A percentile compares a stretch with the other conserved stretches of the same genome.
Conservation (phyloP, 2,888 invertebrate genomes). For the Cyrtodaria siliqua region DNA sequence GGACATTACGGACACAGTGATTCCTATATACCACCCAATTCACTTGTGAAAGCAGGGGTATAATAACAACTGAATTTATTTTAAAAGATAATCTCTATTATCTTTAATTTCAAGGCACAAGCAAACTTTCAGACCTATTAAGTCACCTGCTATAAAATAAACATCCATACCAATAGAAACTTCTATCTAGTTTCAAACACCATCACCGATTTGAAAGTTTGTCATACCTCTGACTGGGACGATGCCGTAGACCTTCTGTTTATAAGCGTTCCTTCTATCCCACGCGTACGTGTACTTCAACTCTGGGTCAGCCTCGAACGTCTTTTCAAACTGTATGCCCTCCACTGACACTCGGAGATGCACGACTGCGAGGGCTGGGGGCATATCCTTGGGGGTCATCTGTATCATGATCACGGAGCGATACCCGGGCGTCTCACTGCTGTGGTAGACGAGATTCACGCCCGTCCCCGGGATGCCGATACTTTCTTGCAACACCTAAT, state of each 20-base stretch:
- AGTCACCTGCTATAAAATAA: too few species aligned
- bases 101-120: too few species aligned
- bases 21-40: too few species aligned
- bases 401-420: conserved; percentile 93
- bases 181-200: too few species aligned
- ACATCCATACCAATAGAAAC: too few species aligned
- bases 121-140: too few species aligned
- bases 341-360: conserved; percentile 96
- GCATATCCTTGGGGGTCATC: conserved; percentile 83
- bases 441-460: conserved; percentile 97
- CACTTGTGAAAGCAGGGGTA: too few species aligned
- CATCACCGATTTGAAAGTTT: too few species aligned
- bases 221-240: conserved; percentile 97
- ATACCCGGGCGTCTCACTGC: conserved; percentile 97
- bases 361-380: conserved; percentile 87
- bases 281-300: conserved; percentile 98
- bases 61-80: too few species aligned
- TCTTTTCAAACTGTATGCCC: conserved; percentile 95
- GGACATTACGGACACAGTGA: too few species aligned
- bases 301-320: conserved; percentile 98
- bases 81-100: too few species aligned
- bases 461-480: conserved; percentile 97
- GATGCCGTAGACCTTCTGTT: conserved; percentile 98
- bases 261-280: conserved; percentile 99
- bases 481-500: conserved; percentile 97